Conservation (phyloP, 2,797 vertebrate genomes). For the Fringilla coelebs region DNA sequence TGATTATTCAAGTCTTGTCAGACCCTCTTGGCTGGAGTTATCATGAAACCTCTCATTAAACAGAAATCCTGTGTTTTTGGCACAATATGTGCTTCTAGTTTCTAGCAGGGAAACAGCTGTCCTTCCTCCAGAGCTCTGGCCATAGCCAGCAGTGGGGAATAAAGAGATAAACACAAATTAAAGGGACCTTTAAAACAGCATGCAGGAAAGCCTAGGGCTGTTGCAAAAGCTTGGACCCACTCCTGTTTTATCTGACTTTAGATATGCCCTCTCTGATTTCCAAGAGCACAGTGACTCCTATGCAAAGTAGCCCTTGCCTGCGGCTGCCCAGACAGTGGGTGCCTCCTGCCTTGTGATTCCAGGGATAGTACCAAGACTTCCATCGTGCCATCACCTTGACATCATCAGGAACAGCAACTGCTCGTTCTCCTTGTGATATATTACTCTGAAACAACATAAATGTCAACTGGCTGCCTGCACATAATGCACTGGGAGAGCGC, state of each 20-base stretch:
- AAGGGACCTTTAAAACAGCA: not conserved
- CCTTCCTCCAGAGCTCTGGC: not conserved
- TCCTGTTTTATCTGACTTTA: not conserved
- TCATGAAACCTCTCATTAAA: not conserved
- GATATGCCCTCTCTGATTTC: not conserved
- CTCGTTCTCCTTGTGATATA: constrained; percentile 43
- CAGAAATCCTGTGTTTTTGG: not conserved
- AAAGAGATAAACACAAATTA: not conserved
- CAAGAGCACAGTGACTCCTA: not conserved
- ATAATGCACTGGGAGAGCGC: not conserved
- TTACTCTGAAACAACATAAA: not conserved
- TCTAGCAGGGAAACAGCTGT: not conserved
- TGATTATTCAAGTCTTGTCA: not conserved
- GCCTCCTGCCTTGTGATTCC: constrained; percentile 8
- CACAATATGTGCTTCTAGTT: not conserved
- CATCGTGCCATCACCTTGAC: constrained; percentile 22
- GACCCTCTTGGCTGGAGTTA: not conserved
- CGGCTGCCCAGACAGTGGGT: not conserved
- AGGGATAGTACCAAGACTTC: not conserved
- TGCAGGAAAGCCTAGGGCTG: not conserved
- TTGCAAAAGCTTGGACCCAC: not conserved
- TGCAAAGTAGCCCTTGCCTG: not conserved
- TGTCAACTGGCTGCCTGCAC: constrained; percentile 28
- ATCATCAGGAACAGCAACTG: constrained; percentile 32
- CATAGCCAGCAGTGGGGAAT: not conserved